Base-by-base conservation (phyloP, 2,888 invertebrate genomes). In the Suillia variegata region DNA sequence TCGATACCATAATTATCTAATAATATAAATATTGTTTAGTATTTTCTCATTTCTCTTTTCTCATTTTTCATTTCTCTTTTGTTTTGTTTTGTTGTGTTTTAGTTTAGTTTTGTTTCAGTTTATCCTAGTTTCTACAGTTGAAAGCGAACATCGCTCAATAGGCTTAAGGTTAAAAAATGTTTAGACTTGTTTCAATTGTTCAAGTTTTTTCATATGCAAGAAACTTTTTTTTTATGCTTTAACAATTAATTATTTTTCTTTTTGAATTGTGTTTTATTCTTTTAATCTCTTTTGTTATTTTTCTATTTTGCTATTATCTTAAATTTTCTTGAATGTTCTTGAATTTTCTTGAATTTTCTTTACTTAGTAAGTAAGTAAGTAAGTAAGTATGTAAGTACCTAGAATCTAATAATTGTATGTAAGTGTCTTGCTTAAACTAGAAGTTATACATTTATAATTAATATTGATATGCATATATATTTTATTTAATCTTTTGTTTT, bases 71-170 rank as follows among this genome's bases (percentile, higher is more conserved):
- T n/a, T n/a, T n/a, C n/a, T n/a, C n/a, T n/a, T n/a, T n/a, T n/a
- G n/a, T n/a, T n/a, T n/a, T n/a, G n/a, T n/a, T n/a, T n/a, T n/a
- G n/a, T n/a, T 47, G 17, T 26, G n/a, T 22, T 55, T 12, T 17
- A 17, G n/a, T n/a, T 56, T 49, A 26, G n/a, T 42, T 38, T 45
- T 34, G 22, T 38, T 50, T 68, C 59, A 69, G 58, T 62, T 67
- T 22, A 67, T 59, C 62, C 70, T 72, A 73, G 56, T 62, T 69
- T 59, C 70, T 75, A 73, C 73, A 72, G 74, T 73, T 70, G 70
- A 70, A 72, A 76, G 77, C 76, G 76, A 76, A 77, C 74, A 76
- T 76, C 76, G 77, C 76, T 77, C 70, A 76, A 65, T 67, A 70
- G 68, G 63, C 65, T 68, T 66, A 61, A 70, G 70, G 8, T 63